Evolutionary conservation across 2,888 invertebrate genomes (phyloP), one percentile per base, ranked within the genome.

Genomic region (Synanthedon vespiformis): DNA sequence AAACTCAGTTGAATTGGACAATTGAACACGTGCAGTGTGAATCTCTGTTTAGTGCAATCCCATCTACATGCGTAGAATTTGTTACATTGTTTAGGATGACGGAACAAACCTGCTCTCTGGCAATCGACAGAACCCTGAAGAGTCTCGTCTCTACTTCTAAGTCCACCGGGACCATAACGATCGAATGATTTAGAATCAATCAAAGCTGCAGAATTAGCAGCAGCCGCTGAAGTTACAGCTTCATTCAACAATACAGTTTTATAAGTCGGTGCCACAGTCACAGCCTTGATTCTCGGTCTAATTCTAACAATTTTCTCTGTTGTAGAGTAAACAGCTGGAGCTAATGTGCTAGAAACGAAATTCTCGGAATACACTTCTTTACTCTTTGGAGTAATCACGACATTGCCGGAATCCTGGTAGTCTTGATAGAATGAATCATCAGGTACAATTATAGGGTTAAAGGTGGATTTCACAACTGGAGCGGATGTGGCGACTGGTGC

Each of bases 61-160:
- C 93, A 94, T 74, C 92, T 89, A 71, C 94, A 94, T 40, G 93
- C 91, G 69, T 94, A 94, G 87, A 94, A 94, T 70, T 94, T 94
- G 72, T 94, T 93, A 68, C 94, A 94, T 64, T 92, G 90, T 58
- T 91, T 91, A 0, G 94, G 94, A 70, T 94, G 94, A 85, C 88
- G 89, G 88, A 87, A 91, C 57, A 88, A 76, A 61, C 90, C 90
- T 40, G 90, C 89, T 68, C 90, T 78, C 70, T 90, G 84, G 63
- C 90, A 90, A 61, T 90, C 90, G 6, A 90, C 82, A 1, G 89
- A 84, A n/a, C 90, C 90, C 70, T 90, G 89, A 11, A 91, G 72
- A 2, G 88, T 90, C 65, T 90, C 90, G 50, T 89, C 88, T 56
- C 89, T 77, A 58, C 89, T 86, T 58, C 91, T 84, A 74, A 83